A percentile compares a stretch with the other conserved stretches of the same genome.
These are phyloP conservation scores for Coluber constrictor DNA, from an alignment of 2,797 vertebrate species.

Conservation along the genomic window DNA sequence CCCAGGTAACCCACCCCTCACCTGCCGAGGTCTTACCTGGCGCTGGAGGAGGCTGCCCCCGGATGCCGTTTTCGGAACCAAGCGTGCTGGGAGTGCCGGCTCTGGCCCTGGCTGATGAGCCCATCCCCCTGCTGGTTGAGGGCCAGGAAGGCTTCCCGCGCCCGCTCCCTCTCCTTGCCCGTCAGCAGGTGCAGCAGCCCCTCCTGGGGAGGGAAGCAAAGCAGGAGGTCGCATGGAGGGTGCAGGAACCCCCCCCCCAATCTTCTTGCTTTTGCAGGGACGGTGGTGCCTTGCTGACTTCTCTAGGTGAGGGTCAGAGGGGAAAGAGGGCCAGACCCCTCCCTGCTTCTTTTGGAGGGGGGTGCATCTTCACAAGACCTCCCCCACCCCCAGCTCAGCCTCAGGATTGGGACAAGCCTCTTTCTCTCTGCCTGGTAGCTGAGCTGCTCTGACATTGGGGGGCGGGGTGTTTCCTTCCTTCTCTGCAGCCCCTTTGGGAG, in stretches of 20 bases:
- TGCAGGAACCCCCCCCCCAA: neutral
- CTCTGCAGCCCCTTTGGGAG: neutral
- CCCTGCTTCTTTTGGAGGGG: neutral
- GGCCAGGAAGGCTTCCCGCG: slow-evolving; percentile 77
- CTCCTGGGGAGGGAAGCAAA: slow-evolving; percentile 71
- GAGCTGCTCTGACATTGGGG: neutral
- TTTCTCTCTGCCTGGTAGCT: neutral
- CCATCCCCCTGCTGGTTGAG: slow-evolving; percentile 77
- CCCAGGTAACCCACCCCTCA: neutral
- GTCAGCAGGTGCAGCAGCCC: slow-evolving; percentile 86
- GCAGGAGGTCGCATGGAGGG: fast-evolving
- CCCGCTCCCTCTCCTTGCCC: slow-evolving; percentile 83
- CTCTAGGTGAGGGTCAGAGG: neutral
- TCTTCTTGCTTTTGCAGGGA: neutral
- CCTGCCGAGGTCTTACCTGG: slow-evolving; percentile 76
- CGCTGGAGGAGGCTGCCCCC: slow-evolving; percentile 84
- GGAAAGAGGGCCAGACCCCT: neutral
- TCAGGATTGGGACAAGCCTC: neutral
- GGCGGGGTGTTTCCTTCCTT: neutral
- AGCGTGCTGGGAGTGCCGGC: slow-evolving; percentile 77
- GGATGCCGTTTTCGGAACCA: slow-evolving; percentile 89
- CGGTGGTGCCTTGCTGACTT: neutral
- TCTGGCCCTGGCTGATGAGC: slow-evolving; percentile 77
- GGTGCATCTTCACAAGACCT: neutral
- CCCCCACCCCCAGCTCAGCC: neutral